phyloP scores from a whole-genome alignment of 2,113 vertebrate genomes.

The Forbesichthys agassizii region DNA sequence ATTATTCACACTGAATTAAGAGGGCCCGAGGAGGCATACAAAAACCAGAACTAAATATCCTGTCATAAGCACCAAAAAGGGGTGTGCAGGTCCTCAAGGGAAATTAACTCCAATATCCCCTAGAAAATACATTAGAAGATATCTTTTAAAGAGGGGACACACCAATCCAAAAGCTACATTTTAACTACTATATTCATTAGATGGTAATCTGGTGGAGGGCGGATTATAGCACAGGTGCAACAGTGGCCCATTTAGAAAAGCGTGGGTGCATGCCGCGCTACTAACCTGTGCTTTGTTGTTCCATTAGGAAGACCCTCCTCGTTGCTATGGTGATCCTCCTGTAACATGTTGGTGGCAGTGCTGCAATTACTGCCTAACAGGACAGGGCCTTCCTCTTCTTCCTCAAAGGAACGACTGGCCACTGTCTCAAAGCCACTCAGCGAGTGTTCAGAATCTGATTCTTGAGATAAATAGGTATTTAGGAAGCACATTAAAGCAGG shows the following conservation, averaged over 20 bases:
- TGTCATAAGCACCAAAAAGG: too few relatives aligned
- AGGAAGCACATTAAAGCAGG: background rate
- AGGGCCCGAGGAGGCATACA: slow-evolving; percentile 27
- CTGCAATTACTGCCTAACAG: slow-evolving; percentile 71
- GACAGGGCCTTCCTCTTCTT: slow-evolving; percentile 66
- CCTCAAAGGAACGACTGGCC: slow-evolving; percentile 78
- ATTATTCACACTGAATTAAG: slow-evolving; percentile 73
- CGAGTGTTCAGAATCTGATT: slow-evolving; percentile 88
- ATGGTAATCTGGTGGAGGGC: slow-evolving; percentile 14
- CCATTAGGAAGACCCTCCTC: slow-evolving; percentile 83
- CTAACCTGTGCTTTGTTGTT: slow-evolving; percentile 90
- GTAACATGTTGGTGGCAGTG: slow-evolving; percentile 76
- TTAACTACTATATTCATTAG: too few relatives aligned
- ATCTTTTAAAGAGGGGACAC: too few relatives aligned
- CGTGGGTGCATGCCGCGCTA: background rate
- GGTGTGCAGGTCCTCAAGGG: too few relatives aligned
- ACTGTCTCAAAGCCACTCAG: slow-evolving; percentile 89
- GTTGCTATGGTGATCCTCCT: slow-evolving; percentile 81
- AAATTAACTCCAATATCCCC: too few relatives aligned
- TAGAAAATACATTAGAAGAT: too few relatives aligned
- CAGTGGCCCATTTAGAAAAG: slow-evolving; percentile 20
- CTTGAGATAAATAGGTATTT: slow-evolving; percentile 67
- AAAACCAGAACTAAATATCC: slow-evolving; percentile 8
- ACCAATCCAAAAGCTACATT: too few relatives aligned
- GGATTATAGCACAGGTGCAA: slow-evolving; percentile 8